These are phyloP conservation scores for Hydriomena furcata DNA, from an alignment of 2,888 invertebrate species.

Conservation along the genomic window DNA sequence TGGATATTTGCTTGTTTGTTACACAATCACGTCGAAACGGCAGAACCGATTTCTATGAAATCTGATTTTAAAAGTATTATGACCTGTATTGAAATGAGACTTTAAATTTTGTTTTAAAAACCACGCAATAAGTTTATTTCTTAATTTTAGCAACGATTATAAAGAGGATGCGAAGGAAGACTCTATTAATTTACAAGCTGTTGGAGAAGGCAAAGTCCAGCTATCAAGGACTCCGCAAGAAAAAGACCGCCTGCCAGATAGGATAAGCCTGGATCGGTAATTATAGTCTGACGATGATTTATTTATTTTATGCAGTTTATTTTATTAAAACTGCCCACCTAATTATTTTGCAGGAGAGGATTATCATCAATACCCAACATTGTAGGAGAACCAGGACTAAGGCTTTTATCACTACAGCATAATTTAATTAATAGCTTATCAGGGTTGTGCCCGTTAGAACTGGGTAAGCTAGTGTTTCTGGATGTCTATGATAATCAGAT, in stretches of 20 bases:
- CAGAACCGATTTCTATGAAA: too few species aligned
- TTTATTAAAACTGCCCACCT: neutral
- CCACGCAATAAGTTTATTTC: too few species aligned
- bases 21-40: too few species aligned
- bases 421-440: constrained; percentile 92
- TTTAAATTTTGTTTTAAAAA: too few species aligned
- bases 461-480: constrained; percentile 93
- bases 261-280: constrained; percentile 92
- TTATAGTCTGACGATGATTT: too few species aligned
- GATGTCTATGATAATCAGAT: constrained; percentile 98
- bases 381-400: constrained; percentile 90
- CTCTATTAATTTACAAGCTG: constrained; percentile 79
- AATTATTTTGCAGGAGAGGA: constrained; percentile 83
- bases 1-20: too few species aligned
- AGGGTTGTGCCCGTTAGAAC: constrained; percentile 78
- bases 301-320: neutral
- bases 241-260: constrained; percentile 92
- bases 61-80: too few species aligned
- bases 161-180: constrained; percentile 70
- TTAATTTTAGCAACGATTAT: constrained; percentile 38
- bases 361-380: constrained; percentile 92
- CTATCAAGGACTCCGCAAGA: constrained; percentile 89
- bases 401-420: constrained; percentile 95
- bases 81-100: too few species aligned
- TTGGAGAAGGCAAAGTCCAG: constrained; percentile 86